Percentiles rank a stretch among this genome's conserved stretches.
phyloP scores from a whole-genome alignment of 2,113 vertebrate genomes.

The Vulpes vulpes region DNA sequence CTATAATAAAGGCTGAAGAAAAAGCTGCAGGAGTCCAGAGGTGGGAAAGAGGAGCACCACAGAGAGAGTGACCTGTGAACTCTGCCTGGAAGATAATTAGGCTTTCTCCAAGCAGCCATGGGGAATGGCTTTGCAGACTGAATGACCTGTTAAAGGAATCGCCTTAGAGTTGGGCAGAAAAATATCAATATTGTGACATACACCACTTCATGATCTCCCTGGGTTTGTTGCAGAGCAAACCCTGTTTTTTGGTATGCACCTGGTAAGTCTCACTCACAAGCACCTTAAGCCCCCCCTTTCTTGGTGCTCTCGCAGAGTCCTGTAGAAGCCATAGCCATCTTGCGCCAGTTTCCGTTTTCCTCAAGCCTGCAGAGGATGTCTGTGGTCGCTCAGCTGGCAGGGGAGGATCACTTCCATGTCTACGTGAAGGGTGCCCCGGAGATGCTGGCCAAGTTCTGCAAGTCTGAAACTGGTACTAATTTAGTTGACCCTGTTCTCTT shows the following conservation, averaged over 20 bases:
- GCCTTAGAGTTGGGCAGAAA: not conserved
- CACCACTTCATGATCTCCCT: not conserved
- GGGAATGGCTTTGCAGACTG: not conserved
- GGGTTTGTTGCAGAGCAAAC: not conserved
- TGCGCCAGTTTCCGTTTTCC: slow-evolving; percentile 88
- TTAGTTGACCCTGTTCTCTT: not conserved
- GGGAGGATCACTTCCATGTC: slow-evolving; percentile 65
- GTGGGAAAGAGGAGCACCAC: not conserved
- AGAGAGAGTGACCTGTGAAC: not conserved
- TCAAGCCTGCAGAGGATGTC: slow-evolving; percentile 88
- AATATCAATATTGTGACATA: not conserved
- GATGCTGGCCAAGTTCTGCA: slow-evolving; percentile 84
- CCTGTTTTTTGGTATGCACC: not conserved
- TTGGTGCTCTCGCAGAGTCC: slow-evolving; percentile 73
- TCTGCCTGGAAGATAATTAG: not conserved
- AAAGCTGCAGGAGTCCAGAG: not conserved
- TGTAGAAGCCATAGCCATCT: slow-evolving; percentile 72
- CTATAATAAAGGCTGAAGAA: not conserved
- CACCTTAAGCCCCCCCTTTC: not conserved
- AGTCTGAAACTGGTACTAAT: slow-evolving; percentile 80
- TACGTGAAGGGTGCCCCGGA: slow-evolving; percentile 88
- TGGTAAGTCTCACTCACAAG: not conserved
- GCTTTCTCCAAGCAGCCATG: not conserved
- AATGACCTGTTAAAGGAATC: not conserved
- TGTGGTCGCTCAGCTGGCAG: slow-evolving; percentile 75